Conservation (phyloP, 2,113 vertebrate species). For the Acanthisitta chloris region DNA sequence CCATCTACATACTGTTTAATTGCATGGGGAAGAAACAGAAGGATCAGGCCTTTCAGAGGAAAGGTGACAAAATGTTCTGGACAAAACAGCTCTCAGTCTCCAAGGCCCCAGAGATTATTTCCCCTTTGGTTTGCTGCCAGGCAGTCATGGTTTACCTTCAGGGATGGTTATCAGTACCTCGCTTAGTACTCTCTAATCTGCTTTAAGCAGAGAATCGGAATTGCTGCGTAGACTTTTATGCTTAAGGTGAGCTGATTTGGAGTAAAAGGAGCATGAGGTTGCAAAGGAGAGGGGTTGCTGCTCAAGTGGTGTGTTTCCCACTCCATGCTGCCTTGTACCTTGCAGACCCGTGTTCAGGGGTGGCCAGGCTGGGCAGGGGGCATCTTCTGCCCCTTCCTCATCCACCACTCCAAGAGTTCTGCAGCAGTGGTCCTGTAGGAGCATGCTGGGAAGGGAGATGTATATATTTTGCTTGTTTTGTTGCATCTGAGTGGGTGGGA, state of each 20-base stretch:
- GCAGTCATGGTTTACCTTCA: neutral
- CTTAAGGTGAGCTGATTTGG: neutral
- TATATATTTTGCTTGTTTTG: neutral
- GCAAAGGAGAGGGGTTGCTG: neutral
- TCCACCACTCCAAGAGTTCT: neutral
- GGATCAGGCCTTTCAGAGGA: neutral
- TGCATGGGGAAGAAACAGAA: neutral
- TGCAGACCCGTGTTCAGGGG: rapidly evolving
- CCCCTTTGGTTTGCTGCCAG: neutral
- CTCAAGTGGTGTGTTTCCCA: rapidly evolving
- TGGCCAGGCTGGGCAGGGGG: rapidly evolving
- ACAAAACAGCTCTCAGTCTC: neutral
- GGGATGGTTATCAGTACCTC: neutral
- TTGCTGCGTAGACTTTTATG: neutral
- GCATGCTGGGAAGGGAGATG: neutral
- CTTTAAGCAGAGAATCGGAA: neutral
- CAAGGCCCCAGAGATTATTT: neutral
- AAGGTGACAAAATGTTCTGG: neutral
- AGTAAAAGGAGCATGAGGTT: neutral
- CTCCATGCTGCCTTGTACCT: neutral
- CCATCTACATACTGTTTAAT: neutral
- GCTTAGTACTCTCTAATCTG: neutral
- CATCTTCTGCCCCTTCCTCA: neutral
- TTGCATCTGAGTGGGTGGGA: neutral
- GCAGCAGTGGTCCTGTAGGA: neutral